Base-by-base conservation (phyloP, 2,888 invertebrate species). In the Eilema depressum region DNA sequence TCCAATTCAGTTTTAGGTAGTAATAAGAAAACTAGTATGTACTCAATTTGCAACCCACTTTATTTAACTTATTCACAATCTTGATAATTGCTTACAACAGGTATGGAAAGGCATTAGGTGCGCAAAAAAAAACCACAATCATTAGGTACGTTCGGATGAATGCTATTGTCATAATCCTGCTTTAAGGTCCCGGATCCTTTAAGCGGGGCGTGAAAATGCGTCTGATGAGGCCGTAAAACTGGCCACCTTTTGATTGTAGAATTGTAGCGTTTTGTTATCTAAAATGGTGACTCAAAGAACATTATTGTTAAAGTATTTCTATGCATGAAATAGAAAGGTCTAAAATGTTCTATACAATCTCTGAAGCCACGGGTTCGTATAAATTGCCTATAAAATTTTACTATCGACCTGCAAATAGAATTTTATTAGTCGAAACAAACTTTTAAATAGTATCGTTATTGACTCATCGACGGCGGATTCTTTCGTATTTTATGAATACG, bases 371-470 rank as follows among this genome's bases (percentile, higher is more conserved):
- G 60, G 67, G 66, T 11, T 61, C n/a, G 59, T 68, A 57, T 61
- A 73, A 78, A 70, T 56, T 37, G 74, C 64, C 66, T 66, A 56
- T 78, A 53, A 70, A 73, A 70, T 60, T 68, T 75, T 12, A 47
- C 26, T 56, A 67, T 70, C 56, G 11, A 62, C 70, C 75, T 67
- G n/a, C 20, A 60, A 69, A 69, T 61, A 12, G 71, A 71, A 30
- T 2, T 68, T 56, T 72, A 61, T 59, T 64, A 63, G 28, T 66
- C 28, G 41, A 37, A 41, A 53, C 23, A 33, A 61, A 28, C 61
- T 8, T 41, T 61, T n/a, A 30, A 61, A 30, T 61, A 23, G 33
- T 30, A 61, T 30, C 12, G 30, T 33, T 61, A 59, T 59, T 59
- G 59, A 59, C 26, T 59, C 17, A 59, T 59, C 59, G 2, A 28